Base-by-base conservation (phyloP, 2,888 invertebrate genomes). In the Lacanobia wlatinum region DNA sequence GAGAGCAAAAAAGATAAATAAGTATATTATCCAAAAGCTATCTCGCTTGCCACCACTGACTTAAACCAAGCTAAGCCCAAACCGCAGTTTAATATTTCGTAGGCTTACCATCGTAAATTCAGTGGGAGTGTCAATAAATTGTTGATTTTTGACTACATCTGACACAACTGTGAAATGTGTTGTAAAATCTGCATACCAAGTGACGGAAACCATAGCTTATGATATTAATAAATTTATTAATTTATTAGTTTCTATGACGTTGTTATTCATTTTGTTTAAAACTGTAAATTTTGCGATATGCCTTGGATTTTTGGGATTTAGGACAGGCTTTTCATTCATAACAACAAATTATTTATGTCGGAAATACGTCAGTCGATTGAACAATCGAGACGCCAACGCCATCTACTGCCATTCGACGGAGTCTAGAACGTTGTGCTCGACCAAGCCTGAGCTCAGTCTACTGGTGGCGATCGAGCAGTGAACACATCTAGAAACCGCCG, bases 91-190 rank as follows among this genome's bases (percentile, higher is more conserved):
- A 82, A 79, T 72, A 79, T 76, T 76, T 79, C 61, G 70, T 60
- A 65, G 78, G 71, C 56, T 81, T 65, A 65, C 62, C 48, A 70
- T 70, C 62, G 70, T 76, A 67, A 74, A 85, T 80, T 46, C 59
- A 52, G 40, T 56, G 10, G 10, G 50, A 78, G 67, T 73, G 73
- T 73, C 78, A 62, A 80, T 80, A 80, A 78, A 82, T 80, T 72
- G 48, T 60, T 48, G 21, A 77, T 82, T 79, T 82, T 79, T 77
- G 68, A 68, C 67, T 68, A 67, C 55, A 56, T 64, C 68, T 82
- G 78, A 80, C 82, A 82, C 50, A 10, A 52, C 40, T 67, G 16
- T 61, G 72, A 82, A 81, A 82, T 64, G 64, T 53, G 56, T 72
- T 61, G n/a, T 77, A 72, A 64, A 67, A 70, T 78, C 46, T 82